Base-by-base conservation (phyloP, 1,140 invertebrate species). In the Tachypleus tridentatus region DNA sequence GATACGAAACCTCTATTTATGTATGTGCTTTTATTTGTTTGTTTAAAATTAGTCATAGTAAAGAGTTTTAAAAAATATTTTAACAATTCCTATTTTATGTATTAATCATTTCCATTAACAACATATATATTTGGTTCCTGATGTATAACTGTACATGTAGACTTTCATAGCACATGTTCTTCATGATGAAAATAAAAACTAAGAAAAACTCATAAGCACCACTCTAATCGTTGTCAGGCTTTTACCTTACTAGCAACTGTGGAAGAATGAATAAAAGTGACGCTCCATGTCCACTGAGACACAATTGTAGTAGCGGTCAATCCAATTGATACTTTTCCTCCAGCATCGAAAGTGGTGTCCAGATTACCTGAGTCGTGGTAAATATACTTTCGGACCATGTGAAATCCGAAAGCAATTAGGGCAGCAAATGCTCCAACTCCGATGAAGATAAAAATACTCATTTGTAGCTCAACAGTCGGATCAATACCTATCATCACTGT, bases 231-330 rank as follows among this genome's bases (percentile, higher is more conserved):
- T 29, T 29, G 29, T 29, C 29, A 29, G 29, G 29, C 29, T 10
- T 11, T 10, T 57, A 57, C 54, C 10, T 10, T 10, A 57, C 10
- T 11, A 11, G 54, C 54, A 11, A 79, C 77, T 3, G 73, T 72
- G 1, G 76, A 73, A 3, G 78, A 78, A 67, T 78, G 77, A 7
- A 79, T 70, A 4, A 79, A 69, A 5, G 77, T 77, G 4, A 77
- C 77, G 0, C 77, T 76, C 78, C 78, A 79, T 47, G 76, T 78
- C 67, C 67, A 65, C 48, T 65, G 63, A 48, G 64, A 65, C 10
- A 65, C 64, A 3, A 79, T 73, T 1, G 76, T 78, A 4, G 76
- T 75, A 8, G 76, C 75, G 0, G 75, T 76, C 7, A 79, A 58
- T 5, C 77, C 76, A 5, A 74, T 68, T 29, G 29, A 29, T 29